Percentiles rank a stretch among this genome's conserved stretches.
Evolutionary conservation across 92 coral and sea anemone genomes (phyloP).

Genomic region (Siderastrea radians): DNA sequence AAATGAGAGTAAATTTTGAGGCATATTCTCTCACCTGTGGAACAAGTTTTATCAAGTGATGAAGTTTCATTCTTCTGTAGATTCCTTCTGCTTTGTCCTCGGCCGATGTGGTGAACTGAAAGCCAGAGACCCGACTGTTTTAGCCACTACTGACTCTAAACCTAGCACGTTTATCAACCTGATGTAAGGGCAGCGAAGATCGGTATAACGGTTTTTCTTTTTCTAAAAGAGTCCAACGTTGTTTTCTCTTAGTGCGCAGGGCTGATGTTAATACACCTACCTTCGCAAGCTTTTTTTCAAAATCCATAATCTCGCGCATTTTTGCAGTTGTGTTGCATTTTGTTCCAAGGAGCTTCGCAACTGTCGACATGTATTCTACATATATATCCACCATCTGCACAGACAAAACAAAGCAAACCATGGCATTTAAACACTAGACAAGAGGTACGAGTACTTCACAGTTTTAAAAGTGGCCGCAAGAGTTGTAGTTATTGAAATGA

Average conservation of each 20-base stretch:
- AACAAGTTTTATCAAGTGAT: conserved; percentile 79
- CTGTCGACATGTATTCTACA: conserved; percentile 94
- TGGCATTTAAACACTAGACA: neutral
- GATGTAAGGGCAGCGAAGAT: neutral
- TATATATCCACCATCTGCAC: conserved; percentile 90
- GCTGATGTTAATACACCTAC: conserved; percentile 38
- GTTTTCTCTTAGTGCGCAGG: no score
- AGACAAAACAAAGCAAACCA: neutral
- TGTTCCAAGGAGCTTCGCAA: conserved; percentile 87
- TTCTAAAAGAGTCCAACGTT: no score
- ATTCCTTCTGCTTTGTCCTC: conserved; percentile 97
- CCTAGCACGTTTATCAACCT: neutral
- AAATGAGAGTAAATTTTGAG: no score
- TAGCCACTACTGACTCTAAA: neutral
- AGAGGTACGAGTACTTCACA: no score
- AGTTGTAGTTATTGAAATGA: no score
- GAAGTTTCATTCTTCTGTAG: conserved; percentile 92
- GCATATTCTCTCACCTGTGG: conserved; percentile 75
- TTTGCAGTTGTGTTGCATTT: conserved; percentile 80
- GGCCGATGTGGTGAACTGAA: conserved; percentile 94
- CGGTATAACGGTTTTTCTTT: no score
- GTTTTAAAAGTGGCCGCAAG: neutral
- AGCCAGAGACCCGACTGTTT: neutral
- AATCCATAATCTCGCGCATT: conserved; percentile 94
- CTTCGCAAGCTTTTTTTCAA: conserved; percentile 91